Conservation (phyloP, 2,888 invertebrate species). For the Autographa pulchrina region DNA sequence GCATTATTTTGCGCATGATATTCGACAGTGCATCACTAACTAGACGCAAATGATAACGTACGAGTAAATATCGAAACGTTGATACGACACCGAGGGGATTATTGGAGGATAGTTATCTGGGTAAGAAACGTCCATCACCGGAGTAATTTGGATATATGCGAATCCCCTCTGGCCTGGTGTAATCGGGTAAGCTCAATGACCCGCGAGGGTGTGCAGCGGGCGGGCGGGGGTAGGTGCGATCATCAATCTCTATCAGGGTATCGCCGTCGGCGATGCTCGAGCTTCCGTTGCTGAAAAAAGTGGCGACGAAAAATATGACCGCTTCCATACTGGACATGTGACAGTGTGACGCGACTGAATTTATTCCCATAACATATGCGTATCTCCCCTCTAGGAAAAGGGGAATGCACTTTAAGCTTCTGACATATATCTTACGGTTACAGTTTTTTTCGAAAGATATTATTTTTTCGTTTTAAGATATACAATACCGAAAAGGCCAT, state of each 20-base stretch:
- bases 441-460: slow-evolving; percentile 8
- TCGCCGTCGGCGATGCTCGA: slow-evolving; percentile 71
- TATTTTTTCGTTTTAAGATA: neutral
- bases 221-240: slow-evolving; percentile 66
- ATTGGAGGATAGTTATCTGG: slow-evolving; percentile 76
- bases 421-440: slow-evolving; percentile 28
- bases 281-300: slow-evolving; percentile 77
- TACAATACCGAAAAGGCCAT: neutral
- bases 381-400: slow-evolving; percentile 26
- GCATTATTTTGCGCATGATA: slow-evolving; percentile 54
- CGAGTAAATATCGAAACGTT: slow-evolving; percentile 50
- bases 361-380: slow-evolving; percentile 49
- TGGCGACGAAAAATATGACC: slow-evolving; percentile 82
- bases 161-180: slow-evolving; percentile 80
- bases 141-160: slow-evolving; percentile 89
- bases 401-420: slow-evolving; percentile 29
- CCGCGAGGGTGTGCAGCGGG: slow-evolving; percentile 66
- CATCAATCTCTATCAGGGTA: slow-evolving; percentile 88
- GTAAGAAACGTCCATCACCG: slow-evolving; percentile 87
- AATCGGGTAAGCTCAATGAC: slow-evolving; percentile 84
- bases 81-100: slow-evolving; percentile 64
- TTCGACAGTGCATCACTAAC: slow-evolving; percentile 47
- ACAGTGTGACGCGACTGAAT: slow-evolving; percentile 57
- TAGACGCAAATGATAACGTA: slow-evolving; percentile 44
- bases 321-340: slow-evolving; percentile 71